Evolutionary conservation across 2,113 vertebrate genomes (phyloP), one percentile per base, ranked within the genome.

Genomic region (Mixornis gularis): DNA sequence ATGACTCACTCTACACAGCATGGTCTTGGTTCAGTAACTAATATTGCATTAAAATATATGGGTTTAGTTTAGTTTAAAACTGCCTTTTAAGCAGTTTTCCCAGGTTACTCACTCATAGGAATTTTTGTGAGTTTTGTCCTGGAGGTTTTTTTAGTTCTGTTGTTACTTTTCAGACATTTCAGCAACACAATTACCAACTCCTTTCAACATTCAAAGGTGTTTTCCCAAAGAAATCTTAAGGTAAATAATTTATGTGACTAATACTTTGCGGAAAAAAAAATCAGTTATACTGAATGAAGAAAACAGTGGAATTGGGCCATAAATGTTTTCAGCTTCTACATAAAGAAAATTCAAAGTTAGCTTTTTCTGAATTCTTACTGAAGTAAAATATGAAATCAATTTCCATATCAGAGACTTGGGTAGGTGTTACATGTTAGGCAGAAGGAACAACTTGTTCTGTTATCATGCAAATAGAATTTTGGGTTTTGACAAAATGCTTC

Each of bases 381-480:
- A 78, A 92, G 62, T 87, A 90, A 93, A 92, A 79, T 56, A 70
- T 8, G 2, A 62, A 38, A 21, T 87, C 70, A 52, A 26, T 87
- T 88, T 95, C 29, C 51, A 74, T 79, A 91, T 95, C 81, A 96
- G 89, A 93, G 71, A 91, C 51, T 79, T 36, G 26, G 81, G 96
- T 96, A 48, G 94, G 91, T 92, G 93, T 96, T 94, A 30, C 15
- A 68, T 70, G 30, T 83, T 85, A 89, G 60, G 30, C 80, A 94
- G 86, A 59, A 94, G 89, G 93, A 96, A 89, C 84, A 95, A 82
- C 55, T 94, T 94, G 90, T 95, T 95, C 91, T 91, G 62, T 93
- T 96, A 49, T 90, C 73, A 92, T 89, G 90, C 69, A 96, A 95
- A 97, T 94, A 95, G 79, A 95, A 72, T 95, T 74, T 85, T 76